These are phyloP conservation scores for Ochotona princeps DNA, from an alignment of 2,113 vertebrate genomes.

Conservation along the genomic window DNA sequence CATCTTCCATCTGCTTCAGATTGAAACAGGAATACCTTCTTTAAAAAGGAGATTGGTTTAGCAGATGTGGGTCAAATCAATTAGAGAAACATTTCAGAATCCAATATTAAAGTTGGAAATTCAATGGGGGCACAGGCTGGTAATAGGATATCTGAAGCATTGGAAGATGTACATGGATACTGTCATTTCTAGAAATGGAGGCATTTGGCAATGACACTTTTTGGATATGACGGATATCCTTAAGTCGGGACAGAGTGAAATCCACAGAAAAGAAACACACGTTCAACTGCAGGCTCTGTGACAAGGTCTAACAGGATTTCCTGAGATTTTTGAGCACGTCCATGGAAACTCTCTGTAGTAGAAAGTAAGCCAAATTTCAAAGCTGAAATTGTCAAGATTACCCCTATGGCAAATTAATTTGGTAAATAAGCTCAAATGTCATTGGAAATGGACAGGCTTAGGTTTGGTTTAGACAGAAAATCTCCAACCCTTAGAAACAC, in stretches of 20 bases:
- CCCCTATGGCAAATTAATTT: neutral
- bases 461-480: neutral
- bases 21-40: neutral
- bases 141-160: neutral
- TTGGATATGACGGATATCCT: neutral
- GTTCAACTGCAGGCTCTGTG: neutral
- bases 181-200: neutral
- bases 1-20: neutral
- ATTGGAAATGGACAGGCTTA: neutral
- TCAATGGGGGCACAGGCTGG: neutral
- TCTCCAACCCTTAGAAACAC: neutral
- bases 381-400: neutral
- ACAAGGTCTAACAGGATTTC: neutral
- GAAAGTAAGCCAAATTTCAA: neutral
- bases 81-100: neutral
- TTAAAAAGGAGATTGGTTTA: neutral
- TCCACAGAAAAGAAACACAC: neutral
- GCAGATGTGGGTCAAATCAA: neutral
- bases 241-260: neutral
- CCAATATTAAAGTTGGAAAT: neutral
- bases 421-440: neutral
- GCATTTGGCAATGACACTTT: neutral
- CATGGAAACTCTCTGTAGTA: neutral
- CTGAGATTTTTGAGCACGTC: neutral
- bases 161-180: neutral